These are phyloP conservation scores for Sandelia bainsii DNA, from an alignment of 2,797 vertebrate species.

Conservation along the genomic window DNA sequence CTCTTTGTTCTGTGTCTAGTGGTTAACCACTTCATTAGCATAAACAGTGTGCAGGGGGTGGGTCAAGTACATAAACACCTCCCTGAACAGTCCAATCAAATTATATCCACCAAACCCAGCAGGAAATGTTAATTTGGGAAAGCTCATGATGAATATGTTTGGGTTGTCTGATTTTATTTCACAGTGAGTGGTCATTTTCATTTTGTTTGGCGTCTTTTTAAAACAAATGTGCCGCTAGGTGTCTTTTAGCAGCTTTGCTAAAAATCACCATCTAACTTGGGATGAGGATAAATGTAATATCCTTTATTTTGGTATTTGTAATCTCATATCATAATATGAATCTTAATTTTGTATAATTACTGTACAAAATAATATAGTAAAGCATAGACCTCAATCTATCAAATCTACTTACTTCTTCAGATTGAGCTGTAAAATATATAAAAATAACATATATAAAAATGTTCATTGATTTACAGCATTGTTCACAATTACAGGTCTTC, in stretches of 20 bases:
- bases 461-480: too few species aligned
- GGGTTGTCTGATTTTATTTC: neutral
- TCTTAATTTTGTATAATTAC: too few species aligned
- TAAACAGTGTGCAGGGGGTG: slow-evolving; percentile 9
- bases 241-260: neutral
- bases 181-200: neutral
- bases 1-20: slow-evolving; percentile 42
- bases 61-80: slow-evolving; percentile 26
- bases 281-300: too few species aligned
- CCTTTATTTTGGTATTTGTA: too few species aligned
- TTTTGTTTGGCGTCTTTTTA: neutral
- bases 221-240: neutral
- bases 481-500: too few species aligned
- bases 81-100: neutral
- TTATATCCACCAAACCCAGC: neutral
- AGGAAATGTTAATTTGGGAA: slow-evolving; percentile 9
- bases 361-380: too few species aligned
- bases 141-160: neutral
- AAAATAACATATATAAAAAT: too few species aligned
- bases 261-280: too few species aligned
- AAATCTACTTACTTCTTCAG: too few species aligned
- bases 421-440: too few species aligned
- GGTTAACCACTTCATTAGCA: slow-evolving; percentile 53
- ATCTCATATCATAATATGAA: too few species aligned
- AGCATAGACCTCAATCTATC: too few species aligned